Percentiles rank a stretch among this genome's conserved stretches.
These are phyloP conservation scores for Grammomys surdaster DNA, from an alignment of 2,113 vertebrate genomes.

Conservation along the genomic window DNA sequence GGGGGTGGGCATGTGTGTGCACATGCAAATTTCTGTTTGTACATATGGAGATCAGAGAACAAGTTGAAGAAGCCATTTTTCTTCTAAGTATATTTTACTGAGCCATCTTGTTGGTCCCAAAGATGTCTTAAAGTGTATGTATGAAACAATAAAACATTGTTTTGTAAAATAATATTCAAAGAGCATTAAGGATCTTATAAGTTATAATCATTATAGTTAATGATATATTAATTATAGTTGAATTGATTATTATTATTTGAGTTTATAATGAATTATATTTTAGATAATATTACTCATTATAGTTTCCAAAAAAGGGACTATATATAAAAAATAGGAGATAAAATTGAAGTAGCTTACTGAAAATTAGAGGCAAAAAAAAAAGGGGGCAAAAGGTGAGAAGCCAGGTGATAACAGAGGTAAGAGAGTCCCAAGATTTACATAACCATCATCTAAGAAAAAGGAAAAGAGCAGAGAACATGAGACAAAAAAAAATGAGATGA, in stretches of 20 bases:
- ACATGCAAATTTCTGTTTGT: not conserved
- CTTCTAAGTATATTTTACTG: not conserved
- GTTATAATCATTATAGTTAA: not conserved
- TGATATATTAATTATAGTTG: not conserved
- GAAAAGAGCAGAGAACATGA: not conserved
- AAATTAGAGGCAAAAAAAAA: not conserved
- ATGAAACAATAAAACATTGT: not conserved
- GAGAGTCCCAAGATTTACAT: not conserved
- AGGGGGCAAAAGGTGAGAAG: not conserved
- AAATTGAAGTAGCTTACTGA: not conserved
- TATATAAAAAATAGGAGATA: not conserved
- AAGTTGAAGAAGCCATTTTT: not conserved
- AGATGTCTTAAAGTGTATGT: not conserved
- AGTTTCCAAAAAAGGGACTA: not conserved
- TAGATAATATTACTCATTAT: not conserved
- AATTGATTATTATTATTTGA: not conserved
- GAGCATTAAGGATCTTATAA: not conserved
- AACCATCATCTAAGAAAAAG: not conserved
- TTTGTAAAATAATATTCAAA: not conserved
- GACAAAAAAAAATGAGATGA: not conserved
- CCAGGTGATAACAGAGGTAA: not conserved
- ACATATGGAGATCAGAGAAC: not conserved
- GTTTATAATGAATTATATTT: not conserved
- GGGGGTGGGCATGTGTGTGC: not conserved
- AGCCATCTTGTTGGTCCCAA: not conserved